These are phyloP conservation scores for Drosophila fuyamai DNA, from an alignment of 1,140 invertebrate species.

Conservation along the genomic window DNA sequence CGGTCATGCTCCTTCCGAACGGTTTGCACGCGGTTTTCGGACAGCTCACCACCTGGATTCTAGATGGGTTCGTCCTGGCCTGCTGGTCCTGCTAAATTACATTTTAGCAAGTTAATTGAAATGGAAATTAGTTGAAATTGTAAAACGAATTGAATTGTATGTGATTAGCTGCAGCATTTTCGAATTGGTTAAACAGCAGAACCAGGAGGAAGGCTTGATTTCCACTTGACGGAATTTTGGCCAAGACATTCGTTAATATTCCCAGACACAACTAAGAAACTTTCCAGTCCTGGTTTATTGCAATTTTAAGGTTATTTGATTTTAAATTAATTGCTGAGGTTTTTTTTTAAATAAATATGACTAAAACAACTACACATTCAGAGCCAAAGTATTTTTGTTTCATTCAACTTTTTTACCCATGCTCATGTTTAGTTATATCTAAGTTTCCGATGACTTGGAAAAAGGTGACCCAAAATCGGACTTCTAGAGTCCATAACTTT, in stretches of 20 bases:
- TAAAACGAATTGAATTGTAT: constrained; percentile 85
- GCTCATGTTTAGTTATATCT: too few species aligned
- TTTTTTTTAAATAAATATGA: too few species aligned
- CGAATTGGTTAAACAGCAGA: constrained; percentile 74
- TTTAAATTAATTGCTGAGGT: too few species aligned
- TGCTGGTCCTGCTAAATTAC: constrained; percentile 76
- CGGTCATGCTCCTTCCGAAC: constrained; percentile 36
- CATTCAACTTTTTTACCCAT: too few species aligned
- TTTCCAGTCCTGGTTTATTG: constrained; percentile 5
- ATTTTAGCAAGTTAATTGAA: constrained; percentile 85
- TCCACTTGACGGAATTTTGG: background rate
- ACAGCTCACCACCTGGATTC: constrained; percentile 30
- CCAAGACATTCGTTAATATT: constrained; percentile 8
- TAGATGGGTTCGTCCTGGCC: constrained; percentile 15
- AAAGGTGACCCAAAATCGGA: too few species aligned
- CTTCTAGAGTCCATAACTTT: too few species aligned
- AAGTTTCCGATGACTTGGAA: too few species aligned
- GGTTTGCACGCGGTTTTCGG: constrained; percentile 60
- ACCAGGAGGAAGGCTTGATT: constrained; percentile 4
- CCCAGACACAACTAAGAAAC: constrained; percentile 7
- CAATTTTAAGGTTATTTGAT: constrained; percentile 2
- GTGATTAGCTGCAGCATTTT: constrained; percentile 83
- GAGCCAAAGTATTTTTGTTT: too few species aligned
- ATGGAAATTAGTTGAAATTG: constrained; percentile 85
- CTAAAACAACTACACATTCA: too few species aligned